Evolutionary conservation across 2,113 vertebrate species (phyloP).

Genomic region (Halichoeres trimaculatus): DNA sequence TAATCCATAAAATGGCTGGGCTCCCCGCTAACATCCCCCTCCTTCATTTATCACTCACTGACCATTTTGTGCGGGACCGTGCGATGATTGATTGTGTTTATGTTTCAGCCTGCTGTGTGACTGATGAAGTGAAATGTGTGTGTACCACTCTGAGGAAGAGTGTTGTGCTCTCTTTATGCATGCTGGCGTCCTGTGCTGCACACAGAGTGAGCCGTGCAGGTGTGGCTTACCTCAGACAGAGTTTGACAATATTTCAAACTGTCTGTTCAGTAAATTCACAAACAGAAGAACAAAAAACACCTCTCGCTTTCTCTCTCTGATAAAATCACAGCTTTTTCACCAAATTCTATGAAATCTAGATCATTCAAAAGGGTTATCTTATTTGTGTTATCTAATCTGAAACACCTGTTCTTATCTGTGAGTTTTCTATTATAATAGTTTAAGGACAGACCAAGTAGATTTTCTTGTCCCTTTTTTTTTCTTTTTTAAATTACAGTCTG

Average conservation of each 20-base stretch:
- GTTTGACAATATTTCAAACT: not conserved
- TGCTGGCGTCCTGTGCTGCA: not conserved
- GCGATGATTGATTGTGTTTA: constrained; percentile 78
- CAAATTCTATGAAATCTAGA: not conserved
- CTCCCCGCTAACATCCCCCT: constrained; percentile 24
- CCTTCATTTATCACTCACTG: constrained; percentile 65
- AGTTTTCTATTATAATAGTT: no score
- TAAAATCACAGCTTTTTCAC: not conserved
- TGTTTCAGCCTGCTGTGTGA: constrained; percentile 61
- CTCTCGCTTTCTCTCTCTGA: not conserved
- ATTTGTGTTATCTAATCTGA: no score
- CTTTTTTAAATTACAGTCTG: no score
- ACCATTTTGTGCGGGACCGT: constrained; percentile 54
- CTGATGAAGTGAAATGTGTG: constrained; percentile 64
- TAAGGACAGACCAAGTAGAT: no score
- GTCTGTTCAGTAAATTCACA: not conserved
- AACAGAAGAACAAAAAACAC: not conserved
- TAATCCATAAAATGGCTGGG: constrained; percentile 62
- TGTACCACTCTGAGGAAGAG: constrained; percentile 32
- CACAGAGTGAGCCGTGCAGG: constrained; percentile 11
- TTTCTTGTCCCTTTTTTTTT: no score
- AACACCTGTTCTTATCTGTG: no score
- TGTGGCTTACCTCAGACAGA: not conserved
- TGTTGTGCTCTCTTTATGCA: constrained; percentile 5
- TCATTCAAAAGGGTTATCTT: no score